Evolutionary conservation across 2,888 invertebrate species (phyloP), one percentile per base, ranked within the genome.

Genomic region (Vannuccia rotundouncinata): DNA sequence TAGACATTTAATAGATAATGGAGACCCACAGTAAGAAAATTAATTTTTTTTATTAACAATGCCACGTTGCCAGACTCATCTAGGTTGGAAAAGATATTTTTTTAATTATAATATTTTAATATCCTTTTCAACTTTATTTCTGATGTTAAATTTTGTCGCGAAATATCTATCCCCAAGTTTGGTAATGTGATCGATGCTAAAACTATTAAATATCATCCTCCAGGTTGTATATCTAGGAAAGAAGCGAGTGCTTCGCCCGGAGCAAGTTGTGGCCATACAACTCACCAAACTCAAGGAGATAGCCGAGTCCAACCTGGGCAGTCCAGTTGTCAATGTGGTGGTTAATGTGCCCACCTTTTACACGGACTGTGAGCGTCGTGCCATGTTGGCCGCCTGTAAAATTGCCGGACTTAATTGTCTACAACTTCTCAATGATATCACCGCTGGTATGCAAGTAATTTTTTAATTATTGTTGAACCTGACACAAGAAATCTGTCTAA

Each of bases 181-280:
- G 17, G 45, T 17, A 45, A 13, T 45, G 45, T 13, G 5, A 17
- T 5, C 17, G 17, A 45, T 45, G 17, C 45, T 17, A 45, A 45
- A 45, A 22, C 27, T 30, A 13, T 31, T 29, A 5, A 80, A 28
- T 5, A 25, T 29, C 59, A n/a, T 1, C 66, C 84, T 86, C 30
- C 82, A 92, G 92, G 92, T 92, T 79, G 90, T 92, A 86, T 98
- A 96, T 88, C 90, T 95, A 85, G 92, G 92, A 83, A 93, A 95
- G 88, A 92, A 93, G 83, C 89, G 92, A 92, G 78, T 82, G 0
- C 87, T 88, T 80, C 86, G 88, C 29, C 94, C 95, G 0, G 95
- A 96, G 89, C 99, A 99, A 90, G 91, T 98, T 84, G 92, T 95
- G 74, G 96, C 95, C 22, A 98, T 98, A 94, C 90, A 98, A 83